Conservation (phyloP, 2,113 vertebrate species). For the Lampris incognitus region DNA sequence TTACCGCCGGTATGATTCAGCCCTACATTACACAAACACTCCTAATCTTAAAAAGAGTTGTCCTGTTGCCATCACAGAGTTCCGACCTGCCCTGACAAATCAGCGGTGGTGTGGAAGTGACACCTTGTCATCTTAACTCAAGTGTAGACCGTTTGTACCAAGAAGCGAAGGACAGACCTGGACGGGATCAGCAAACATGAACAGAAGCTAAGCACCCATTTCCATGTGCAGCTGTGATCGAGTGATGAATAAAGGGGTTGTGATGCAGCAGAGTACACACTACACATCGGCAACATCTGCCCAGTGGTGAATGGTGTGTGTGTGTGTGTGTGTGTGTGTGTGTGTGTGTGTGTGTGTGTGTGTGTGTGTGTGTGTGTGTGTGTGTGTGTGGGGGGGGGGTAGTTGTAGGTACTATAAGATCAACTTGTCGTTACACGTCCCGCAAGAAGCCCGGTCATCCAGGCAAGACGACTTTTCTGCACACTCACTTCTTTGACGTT, state of each 20-base stretch:
- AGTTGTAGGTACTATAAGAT: not conserved
- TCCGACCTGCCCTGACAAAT: constrained; percentile 41
- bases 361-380: no score
- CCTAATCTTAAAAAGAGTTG: constrained; percentile 20
- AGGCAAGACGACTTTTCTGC: constrained; percentile 11
- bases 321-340: no score
- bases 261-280: no score
- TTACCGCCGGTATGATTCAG: no score
- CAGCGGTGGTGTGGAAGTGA: not conserved
- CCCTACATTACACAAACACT: not conserved
- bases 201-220: not conserved
- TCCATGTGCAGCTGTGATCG: no score
- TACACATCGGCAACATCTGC: not conserved
- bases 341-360: no score
- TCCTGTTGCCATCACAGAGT: constrained; percentile 28
- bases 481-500: not conserved
- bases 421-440: constrained; percentile 28
- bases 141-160: no score
- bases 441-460: not conserved
- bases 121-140: not conserved
- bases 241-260: no score
- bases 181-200: not conserved
- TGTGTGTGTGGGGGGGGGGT: not conserved
- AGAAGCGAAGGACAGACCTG: not conserved
- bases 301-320: not conserved